Evolutionary conservation across 2,113 vertebrate genomes (phyloP).

Genomic region (Solea senegalensis): DNA sequence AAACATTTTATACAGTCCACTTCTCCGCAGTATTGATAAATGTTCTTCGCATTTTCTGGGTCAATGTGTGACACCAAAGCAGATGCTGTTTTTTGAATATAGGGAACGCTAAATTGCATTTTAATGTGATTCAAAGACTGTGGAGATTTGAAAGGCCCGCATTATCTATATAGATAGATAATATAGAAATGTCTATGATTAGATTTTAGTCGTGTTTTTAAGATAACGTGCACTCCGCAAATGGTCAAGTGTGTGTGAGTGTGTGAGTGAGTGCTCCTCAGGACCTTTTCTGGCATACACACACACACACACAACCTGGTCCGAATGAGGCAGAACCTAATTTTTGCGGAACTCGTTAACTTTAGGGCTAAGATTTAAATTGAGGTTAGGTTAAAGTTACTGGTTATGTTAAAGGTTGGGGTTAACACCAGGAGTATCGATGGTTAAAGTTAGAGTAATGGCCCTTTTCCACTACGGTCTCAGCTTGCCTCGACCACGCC

Average conservation of each 20-base stretch:
- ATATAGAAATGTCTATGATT: not conserved
- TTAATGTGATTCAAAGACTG: constrained; percentile 4
- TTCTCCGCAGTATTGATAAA: constrained; percentile 23
- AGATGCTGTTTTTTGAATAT: constrained; percentile 31
- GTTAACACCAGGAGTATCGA: too few species aligned
- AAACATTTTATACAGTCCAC: constrained; percentile 11
- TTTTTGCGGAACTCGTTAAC: too few species aligned
- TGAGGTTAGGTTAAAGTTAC: too few species aligned
- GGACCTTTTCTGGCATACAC: too few species aligned
- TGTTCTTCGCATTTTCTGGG: constrained; percentile 41
- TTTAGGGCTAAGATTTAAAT: too few species aligned
- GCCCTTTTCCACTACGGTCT: too few species aligned
- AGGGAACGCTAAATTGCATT: not conserved
- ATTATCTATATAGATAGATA: not conserved
- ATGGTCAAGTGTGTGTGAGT: constrained; percentile 2
- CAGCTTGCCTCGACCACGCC: too few species aligned
- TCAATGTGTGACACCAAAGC: constrained; percentile 27
- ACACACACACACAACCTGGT: too few species aligned
- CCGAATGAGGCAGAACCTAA: too few species aligned
- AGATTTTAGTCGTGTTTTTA: too few species aligned
- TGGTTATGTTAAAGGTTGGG: too few species aligned
- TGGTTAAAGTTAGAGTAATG: too few species aligned
- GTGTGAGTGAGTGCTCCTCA: not conserved
- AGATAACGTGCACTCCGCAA: not conserved
- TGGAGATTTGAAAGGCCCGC: not conserved